A percentile compares a stretch with the other conserved stretches of the same genome.
phyloP scores from a whole-genome alignment of 2,113 vertebrate genomes.

The Xyrauchen texanus region DNA sequence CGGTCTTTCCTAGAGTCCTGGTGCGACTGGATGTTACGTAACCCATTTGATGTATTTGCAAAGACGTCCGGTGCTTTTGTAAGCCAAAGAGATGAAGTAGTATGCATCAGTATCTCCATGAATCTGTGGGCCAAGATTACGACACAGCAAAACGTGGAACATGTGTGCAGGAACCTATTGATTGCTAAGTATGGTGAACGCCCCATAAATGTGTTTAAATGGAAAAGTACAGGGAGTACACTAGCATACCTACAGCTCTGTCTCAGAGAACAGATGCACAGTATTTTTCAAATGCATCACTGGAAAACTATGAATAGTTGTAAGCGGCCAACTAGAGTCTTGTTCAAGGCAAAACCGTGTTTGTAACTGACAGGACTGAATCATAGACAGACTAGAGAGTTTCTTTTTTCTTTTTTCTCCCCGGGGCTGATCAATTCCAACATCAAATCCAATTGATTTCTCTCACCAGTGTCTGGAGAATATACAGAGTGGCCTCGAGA shows the following conservation, averaged over 20 bases:
- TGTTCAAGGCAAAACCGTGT: neutral
- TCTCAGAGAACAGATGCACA: neutral
- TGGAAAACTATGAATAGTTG: constrained; percentile 15
- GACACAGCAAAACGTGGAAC: neutral
- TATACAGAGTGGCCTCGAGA: neutral
- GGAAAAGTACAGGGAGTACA: neutral
- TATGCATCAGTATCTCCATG: neutral
- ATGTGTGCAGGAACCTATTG: neutral
- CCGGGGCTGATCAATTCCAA: neutral
- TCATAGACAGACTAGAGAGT: constrained; percentile 14
- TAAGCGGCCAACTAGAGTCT: neutral
- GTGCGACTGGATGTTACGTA: constrained; percentile 11
- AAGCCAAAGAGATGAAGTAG: too few relatives aligned
- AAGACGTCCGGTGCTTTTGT: too few relatives aligned
- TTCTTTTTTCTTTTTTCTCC: too few relatives aligned
- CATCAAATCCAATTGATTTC: neutral
- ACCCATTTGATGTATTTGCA: too few relatives aligned
- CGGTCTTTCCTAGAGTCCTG: neutral
- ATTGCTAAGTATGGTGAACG: neutral
- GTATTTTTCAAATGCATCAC: constrained; percentile 3
- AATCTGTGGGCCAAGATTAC: constrained; percentile 4
- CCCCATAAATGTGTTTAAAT: neutral
- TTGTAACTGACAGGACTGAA: neutral
- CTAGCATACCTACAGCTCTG: neutral
- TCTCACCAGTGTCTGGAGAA: neutral